Base-by-base conservation (phyloP, 2,888 invertebrate species). In the Pollenia amentaria region DNA sequence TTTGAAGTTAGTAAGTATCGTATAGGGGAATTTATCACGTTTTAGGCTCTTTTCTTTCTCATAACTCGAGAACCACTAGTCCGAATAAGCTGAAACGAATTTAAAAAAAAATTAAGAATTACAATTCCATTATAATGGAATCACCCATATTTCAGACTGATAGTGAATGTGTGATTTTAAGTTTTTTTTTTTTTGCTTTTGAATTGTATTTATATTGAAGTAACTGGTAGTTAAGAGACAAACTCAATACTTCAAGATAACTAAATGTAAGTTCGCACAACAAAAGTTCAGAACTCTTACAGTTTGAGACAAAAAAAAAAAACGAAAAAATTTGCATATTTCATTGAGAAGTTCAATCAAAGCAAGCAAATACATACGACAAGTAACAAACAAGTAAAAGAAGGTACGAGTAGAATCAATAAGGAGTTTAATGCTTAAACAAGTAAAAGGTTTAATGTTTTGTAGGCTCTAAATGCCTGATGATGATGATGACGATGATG, bases 331-430 rank as follows among this genome's bases (percentile, higher is more conserved):
- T 91, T 91, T 92, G 91, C 92, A 92, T 92, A 92, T 92, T 92
- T 92, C 92, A 92, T 92, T 92, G 92, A 92, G 92, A 90, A 92
- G 91, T 91, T 92, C 90, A 91, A 91, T 91, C 91, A 92, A 87
- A 87, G 57, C 73, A 77, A 42, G 29, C 75, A 72, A 70, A 72
- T 69, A 46, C 77, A 55, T 81, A 64, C 38, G 48, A 62, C 72
- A 65, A 70, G 57, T 18, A 82, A 72, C 60, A 60, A 65, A 62
- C 78, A 83, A 65, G 44, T 65, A 51, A 29, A 18, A 73, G 42
- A 84, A 65, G 48, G 72, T 60, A 69, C 48, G 18, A 75, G 51
- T 57, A 65, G 44, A 84, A 78, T 83, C 83, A 83, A 77, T 77
- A 79, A 82, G 79, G 76, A 87, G 76, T 81, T 84, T 80, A 72